A percentile compares a stretch with the other conserved stretches of the same genome.
phyloP scores from a whole-genome alignment of 2,797 vertebrate genomes.

The Cossypha caffra region DNA sequence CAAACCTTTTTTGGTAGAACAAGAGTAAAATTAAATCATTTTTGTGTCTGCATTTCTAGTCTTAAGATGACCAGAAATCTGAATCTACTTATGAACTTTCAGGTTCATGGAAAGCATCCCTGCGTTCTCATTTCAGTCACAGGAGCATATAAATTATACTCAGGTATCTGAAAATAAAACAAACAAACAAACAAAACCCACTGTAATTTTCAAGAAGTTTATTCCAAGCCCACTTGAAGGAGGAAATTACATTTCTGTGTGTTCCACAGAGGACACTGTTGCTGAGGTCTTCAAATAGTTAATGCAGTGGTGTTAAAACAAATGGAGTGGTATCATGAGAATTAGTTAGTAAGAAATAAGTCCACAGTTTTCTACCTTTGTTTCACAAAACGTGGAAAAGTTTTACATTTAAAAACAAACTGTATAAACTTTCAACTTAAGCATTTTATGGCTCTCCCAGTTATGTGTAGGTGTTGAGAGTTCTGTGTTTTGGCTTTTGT shows the following conservation, averaged over 20 bases:
- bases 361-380: background rate
- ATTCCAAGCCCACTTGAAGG: background rate
- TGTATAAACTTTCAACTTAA: background rate
- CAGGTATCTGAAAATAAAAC: background rate
- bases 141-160: background rate
- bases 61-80: background rate
- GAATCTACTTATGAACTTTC: background rate
- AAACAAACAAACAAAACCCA: background rate
- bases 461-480: background rate
- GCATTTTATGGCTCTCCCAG: background rate
- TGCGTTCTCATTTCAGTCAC: background rate
- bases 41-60: background rate
- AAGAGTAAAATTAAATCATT: background rate
- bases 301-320: background rate
- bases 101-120: background rate
- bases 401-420: background rate
- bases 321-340: background rate
- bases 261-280: background rate
- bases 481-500: background rate
- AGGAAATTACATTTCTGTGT: background rate
- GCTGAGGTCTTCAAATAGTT: background rate
- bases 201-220: background rate
- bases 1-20: background rate
- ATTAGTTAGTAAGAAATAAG: background rate
- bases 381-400: background rate